Base-by-base conservation (phyloP, 2,797 vertebrate genomes). In the Coregonus ussuriensis region DNA sequence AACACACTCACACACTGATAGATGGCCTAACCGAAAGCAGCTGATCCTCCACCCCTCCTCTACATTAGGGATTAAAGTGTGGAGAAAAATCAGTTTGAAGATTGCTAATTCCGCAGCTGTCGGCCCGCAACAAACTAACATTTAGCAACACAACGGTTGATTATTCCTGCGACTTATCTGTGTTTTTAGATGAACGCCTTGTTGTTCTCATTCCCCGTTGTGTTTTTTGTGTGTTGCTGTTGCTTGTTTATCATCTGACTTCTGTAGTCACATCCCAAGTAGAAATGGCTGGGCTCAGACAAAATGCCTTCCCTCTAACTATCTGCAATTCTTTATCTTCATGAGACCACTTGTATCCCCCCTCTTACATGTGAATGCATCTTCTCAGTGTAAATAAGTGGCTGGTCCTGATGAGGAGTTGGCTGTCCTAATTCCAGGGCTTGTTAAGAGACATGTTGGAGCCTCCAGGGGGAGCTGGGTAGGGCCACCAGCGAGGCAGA, bases 181-280 rank as follows among this genome's bases (percentile, higher is more conserved):
- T 81, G 84, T 85, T 88, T 89, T 88, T 77, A 92, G 89, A 95
- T 94, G 90, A 94, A 94, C 94, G 92, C 79, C 71, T 79, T 78
- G 37, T 87, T 87, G 78, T 84, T 84, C 14, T 88, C 78, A 87
- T 83, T 63, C 62, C 71, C 68, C 67, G 18, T 72, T 74, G 72
- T 77, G 53, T 81, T 82, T 41, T 5, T 85, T 84, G 86, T 88
- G 86, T 84, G 85, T 91, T 90, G 85, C 81, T 87, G 81, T 84
- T 83, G 82, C 90, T 94, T 94, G 91, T 94, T 95, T 95, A 93
- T 94, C 89, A 87, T 87, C 86, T 86, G 90, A 90, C 92, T 91
- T 93, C 86, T 79, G 6, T 54, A 85, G 78, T 62, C 6, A 59
- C 87, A 88, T 91, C 86, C 88, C 88, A 80, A 93, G 90, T 90